Evolutionary conservation across 2,113 vertebrate species (phyloP).

Genomic region (Tupaia tana): DNA sequence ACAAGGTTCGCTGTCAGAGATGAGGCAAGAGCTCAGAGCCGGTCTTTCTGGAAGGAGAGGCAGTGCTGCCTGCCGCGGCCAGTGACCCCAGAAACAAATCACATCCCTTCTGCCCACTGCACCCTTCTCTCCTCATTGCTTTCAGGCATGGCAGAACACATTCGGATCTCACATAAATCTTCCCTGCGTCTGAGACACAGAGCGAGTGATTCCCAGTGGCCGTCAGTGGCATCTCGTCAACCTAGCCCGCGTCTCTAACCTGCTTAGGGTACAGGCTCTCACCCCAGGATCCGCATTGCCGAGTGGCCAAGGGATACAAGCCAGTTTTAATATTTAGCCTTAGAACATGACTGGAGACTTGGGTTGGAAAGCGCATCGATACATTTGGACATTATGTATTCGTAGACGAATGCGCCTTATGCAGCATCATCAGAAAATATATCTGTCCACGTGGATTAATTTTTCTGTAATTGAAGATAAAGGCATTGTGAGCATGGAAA

Average conservation of each 20-base stretch:
- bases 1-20: background rate
- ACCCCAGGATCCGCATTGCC: background rate
- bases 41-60: background rate
- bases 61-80: background rate
- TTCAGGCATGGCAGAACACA: background rate
- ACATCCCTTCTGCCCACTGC: background rate
- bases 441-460: background rate
- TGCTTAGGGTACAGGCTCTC: background rate
- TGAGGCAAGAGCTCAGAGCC: background rate
- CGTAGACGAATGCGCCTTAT: background rate
- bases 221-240: too few relatives aligned
- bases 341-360: background rate
- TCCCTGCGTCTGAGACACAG: background rate
- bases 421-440: background rate
- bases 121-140: background rate
- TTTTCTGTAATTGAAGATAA: background rate
- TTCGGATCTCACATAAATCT: conserved; percentile 9
- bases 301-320: background rate
- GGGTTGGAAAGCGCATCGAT: background rate
- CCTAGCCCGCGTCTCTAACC: background rate
- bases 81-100: background rate
- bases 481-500: background rate
- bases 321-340: background rate
- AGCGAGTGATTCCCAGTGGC: background rate
- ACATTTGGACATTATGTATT: background rate